Evolutionary conservation across 1,140 invertebrate genomes (phyloP).

Genomic region (Andrena cerasifolii): DNA sequence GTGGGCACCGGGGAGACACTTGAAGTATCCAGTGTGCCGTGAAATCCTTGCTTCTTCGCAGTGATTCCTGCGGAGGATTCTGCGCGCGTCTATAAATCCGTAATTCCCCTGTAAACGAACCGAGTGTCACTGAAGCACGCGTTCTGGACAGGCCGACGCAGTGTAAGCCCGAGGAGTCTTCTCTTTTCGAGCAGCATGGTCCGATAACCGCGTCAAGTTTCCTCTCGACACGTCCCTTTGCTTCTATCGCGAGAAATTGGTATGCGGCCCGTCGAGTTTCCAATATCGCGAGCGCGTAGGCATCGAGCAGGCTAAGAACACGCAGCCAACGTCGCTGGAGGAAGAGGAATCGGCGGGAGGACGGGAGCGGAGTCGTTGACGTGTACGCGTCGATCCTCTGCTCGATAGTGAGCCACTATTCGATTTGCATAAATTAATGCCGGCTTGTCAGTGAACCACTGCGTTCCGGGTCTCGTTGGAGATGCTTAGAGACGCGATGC

Average conservation of each 20-base stretch:
- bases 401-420: constrained; percentile 64
- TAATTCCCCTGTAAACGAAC: too few relatives aligned
- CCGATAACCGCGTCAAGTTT: not conserved
- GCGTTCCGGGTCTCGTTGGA: not conserved
- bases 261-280: constrained; percentile 12
- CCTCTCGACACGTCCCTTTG: not conserved
- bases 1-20: too few relatives aligned
- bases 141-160: too few relatives aligned
- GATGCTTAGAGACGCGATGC: not conserved
- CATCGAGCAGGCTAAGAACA: constrained; percentile 34
- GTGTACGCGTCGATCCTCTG: constrained; percentile 55
- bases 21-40: too few relatives aligned
- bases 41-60: too few relatives aligned
- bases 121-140: too few relatives aligned
- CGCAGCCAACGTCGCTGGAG: not conserved
- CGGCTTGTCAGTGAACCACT: constrained; percentile 2
- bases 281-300: constrained; percentile 45
- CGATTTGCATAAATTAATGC: constrained; percentile 74
- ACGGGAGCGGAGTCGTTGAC: constrained; percentile 30
- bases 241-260: not conserved
- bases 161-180: too few relatives aligned
- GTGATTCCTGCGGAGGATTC: too few relatives aligned
- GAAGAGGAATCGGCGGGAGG: constrained; percentile 45
- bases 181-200: not conserved
- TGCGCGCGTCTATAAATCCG: not conserved